A percentile compares a stretch with the other conserved stretches of the same genome.
phyloP scores from a whole-genome alignment of 2,797 vertebrate genomes.

The Lutjanus argentimaculatus region DNA sequence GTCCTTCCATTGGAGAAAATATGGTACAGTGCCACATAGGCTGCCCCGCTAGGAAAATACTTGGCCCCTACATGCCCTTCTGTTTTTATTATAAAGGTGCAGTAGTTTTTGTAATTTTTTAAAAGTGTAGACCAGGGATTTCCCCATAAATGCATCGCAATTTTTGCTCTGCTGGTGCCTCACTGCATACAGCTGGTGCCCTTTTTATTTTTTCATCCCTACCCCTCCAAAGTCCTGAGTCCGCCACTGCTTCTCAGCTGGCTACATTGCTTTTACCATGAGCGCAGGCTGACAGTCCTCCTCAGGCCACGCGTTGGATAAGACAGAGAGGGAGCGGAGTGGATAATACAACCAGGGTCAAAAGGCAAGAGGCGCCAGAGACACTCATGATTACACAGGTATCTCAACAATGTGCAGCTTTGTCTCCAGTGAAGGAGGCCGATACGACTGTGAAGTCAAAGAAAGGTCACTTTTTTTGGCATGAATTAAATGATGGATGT shows the following conservation, averaged over 20 bases:
- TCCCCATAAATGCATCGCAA: no score
- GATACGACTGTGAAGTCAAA: conserved; percentile 59
- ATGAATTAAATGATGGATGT: conserved; percentile 61
- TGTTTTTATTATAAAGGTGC: no score
- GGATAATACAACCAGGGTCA: conserved; percentile 70
- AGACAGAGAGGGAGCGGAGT: conserved; percentile 55
- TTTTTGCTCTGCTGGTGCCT: no score
- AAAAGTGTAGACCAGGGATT: no score
- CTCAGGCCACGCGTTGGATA: conserved; percentile 52
- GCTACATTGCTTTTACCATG: conserved; percentile 5
- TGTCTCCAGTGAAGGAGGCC: conserved; percentile 56
- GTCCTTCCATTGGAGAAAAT: no score
- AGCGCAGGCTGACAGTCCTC: conserved; percentile 36
- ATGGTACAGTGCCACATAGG: no score
- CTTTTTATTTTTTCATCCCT: no score
- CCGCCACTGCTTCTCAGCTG: conserved; percentile 6
- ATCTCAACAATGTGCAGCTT: conserved; percentile 75
- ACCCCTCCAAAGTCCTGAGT: no score
- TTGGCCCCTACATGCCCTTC: no score
- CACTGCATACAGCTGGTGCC: no score
- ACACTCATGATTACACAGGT: conserved; percentile 67
- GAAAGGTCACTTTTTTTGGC: conserved; percentile 49
- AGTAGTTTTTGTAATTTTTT: no score
- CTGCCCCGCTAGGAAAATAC: no score
- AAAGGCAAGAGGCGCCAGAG: conserved; percentile 69